Conservation (phyloP, 2,797 vertebrate species). For the Gephyroberyx darwinii region DNA sequence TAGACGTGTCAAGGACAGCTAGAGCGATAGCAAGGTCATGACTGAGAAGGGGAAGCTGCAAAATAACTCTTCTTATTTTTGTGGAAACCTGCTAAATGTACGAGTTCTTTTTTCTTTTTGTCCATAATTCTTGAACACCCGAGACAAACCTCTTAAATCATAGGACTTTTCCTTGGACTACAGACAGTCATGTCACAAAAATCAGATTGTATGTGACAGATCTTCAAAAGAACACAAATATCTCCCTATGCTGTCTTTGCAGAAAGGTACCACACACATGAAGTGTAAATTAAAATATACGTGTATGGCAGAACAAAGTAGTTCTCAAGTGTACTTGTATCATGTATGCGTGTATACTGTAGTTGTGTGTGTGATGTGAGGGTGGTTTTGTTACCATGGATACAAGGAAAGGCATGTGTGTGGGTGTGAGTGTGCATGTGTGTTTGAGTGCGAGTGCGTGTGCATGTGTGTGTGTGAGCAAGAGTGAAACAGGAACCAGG, state of each 20-base stretch:
- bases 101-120: too few relatives aligned
- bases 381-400: conserved; percentile 78
- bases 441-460: conserved; percentile 1
- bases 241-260: not conserved
- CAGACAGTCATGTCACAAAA: too few relatives aligned
- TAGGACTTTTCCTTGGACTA: too few relatives aligned
- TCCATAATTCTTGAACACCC: too few relatives aligned
- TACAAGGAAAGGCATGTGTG: conserved; percentile 49
- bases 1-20: not conserved
- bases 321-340: conserved; percentile 17
- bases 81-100: too few relatives aligned
- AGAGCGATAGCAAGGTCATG: conserved; percentile 3
- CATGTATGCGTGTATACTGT: not conserved
- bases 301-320: conserved; percentile 4
- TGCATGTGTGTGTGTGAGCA: conserved; percentile 67
- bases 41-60: too few relatives aligned
- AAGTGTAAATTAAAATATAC: conserved; percentile 17
- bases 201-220: too few relatives aligned
- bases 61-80: too few relatives aligned
- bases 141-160: too few relatives aligned
- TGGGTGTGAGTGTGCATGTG: conserved; percentile 10
- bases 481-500: conserved; percentile 92
- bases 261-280: not conserved
- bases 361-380: conserved; percentile 37
- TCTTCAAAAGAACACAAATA: too few relatives aligned